Conservation (phyloP, 2,113 vertebrate genomes). For the Nematolebias whitei region DNA sequence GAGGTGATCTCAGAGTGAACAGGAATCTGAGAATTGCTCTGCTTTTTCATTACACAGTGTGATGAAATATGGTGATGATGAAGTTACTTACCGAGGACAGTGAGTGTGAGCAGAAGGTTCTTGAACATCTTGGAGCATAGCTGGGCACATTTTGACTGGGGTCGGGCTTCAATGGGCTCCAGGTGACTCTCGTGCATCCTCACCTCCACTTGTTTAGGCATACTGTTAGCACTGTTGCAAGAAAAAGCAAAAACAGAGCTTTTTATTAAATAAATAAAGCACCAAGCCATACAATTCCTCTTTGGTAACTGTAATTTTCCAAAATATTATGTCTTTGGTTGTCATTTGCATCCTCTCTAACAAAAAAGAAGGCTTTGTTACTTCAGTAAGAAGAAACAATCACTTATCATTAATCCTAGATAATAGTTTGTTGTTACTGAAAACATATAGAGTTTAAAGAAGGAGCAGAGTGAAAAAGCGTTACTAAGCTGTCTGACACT, state of each 20-base stretch:
- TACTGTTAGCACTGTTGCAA: slow-evolving; percentile 88
- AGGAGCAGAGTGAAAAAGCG: slow-evolving; percentile 25
- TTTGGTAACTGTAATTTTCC: background rate
- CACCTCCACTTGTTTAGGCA: slow-evolving; percentile 99
- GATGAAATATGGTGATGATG: background rate
- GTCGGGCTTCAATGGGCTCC: slow-evolving; percentile 85
- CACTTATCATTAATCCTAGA: background rate
- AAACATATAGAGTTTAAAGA: slow-evolving; percentile 2
- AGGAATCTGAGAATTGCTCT: slow-evolving; percentile 6
- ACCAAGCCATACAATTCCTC: background rate
- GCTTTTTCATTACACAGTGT: background rate
- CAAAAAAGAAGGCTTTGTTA: background rate
- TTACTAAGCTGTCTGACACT: too few relatives aligned
- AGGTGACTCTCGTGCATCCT: slow-evolving; percentile 96
- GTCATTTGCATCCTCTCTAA: too few relatives aligned
- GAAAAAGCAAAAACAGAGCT: background rate
- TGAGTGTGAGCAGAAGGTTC: slow-evolving; percentile 95
- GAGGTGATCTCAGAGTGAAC: slow-evolving; percentile 23
- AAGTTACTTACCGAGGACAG: slow-evolving; percentile 87
- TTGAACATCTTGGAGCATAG: slow-evolving; percentile 87
- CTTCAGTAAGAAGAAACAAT: background rate
- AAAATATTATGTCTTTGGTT: background rate
- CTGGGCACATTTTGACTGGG: slow-evolving; percentile 82
- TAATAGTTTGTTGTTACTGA: background rate
- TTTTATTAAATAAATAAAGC: background rate